phyloP scores from a whole-genome alignment of 2,888 invertebrate genomes.

The Odontothrips loti region DNA sequence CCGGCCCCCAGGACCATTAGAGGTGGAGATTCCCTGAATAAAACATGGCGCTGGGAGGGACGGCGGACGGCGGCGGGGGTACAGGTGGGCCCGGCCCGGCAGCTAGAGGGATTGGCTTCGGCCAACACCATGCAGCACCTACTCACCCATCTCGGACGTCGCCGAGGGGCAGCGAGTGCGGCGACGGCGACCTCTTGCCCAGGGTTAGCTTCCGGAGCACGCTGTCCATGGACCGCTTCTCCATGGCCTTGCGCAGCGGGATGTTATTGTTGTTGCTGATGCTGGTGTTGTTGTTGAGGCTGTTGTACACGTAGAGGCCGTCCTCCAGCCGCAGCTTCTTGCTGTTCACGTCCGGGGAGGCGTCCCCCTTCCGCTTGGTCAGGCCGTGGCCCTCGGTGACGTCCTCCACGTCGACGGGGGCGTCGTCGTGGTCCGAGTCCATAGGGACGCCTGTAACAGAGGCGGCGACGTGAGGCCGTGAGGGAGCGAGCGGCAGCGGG shows the following conservation, averaged over 20 bases:
- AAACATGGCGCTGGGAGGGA: not conserved
- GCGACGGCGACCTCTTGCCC: slow-evolving; percentile 8
- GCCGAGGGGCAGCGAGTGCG: not conserved
- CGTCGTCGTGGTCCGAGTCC: slow-evolving; percentile 14
- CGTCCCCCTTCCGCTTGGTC: slow-evolving; percentile 1
- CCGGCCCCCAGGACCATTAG: not conserved
- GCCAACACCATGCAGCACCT: not conserved
- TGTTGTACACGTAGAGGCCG: not conserved
- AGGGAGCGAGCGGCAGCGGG: no score
- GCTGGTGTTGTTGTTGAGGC: not conserved
- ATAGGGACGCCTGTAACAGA: not conserved
- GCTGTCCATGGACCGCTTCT: slow-evolving; percentile 19
- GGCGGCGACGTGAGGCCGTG: no score
- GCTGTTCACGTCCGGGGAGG: not conserved
- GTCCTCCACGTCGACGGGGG: not conserved
- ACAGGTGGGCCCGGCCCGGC: not conserved
- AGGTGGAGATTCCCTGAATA: slow-evolving; percentile 9
- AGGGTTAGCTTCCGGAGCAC: not conserved
- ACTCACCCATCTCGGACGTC: not conserved
- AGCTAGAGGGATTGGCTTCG: not conserved
- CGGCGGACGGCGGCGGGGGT: not conserved
- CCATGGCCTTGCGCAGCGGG: slow-evolving; percentile 6
- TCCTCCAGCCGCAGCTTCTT: not conserved
- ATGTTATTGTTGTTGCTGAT: not conserved
- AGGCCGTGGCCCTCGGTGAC: not conserved